A percentile compares a stretch with the other conserved stretches of the same genome.
Conservation (phyloP, 2,113 vertebrate species). For the Microcebus tavaratra region DNA sequence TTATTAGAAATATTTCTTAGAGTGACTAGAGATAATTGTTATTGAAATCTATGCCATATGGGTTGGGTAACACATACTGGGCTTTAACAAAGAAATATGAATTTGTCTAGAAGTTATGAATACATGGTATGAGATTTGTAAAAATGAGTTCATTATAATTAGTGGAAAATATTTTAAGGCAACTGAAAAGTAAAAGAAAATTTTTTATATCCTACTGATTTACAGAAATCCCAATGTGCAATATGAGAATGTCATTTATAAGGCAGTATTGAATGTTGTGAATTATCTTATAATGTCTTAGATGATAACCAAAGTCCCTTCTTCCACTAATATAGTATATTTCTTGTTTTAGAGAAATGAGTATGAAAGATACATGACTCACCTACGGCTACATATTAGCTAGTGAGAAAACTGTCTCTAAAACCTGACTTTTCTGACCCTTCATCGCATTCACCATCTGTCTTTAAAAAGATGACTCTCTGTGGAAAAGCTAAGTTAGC, state of each 20-base stretch:
- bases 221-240: not conserved
- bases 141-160: conserved; percentile 71
- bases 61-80: conserved; percentile 77
- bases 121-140: conserved; percentile 61
- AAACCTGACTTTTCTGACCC: not conserved
- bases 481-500: not conserved
- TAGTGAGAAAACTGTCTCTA: not conserved
- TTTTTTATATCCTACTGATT: not conserved
- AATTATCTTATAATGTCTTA: not conserved
- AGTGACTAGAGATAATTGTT: conserved; percentile 69
- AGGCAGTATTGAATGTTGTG: not conserved
- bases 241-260: not conserved
- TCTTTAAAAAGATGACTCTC: not conserved
- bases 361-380: not conserved
- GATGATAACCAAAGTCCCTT: not conserved
- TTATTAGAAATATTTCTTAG: conserved; percentile 77
- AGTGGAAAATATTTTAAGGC: conserved; percentile 63
- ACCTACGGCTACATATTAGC: not conserved
- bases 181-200: conserved; percentile 46
- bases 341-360: not conserved
- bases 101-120: conserved; percentile 68
- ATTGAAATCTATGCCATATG: conserved; percentile 75
- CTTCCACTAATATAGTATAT: not conserved
- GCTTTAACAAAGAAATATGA: conserved; percentile 74
- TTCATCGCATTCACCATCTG: not conserved